A percentile compares a stretch with the other conserved stretches of the same genome.
These are phyloP conservation scores for Cheiracanthium punctorium DNA, from an alignment of 2,888 invertebrate genomes.

Conservation along the genomic window DNA sequence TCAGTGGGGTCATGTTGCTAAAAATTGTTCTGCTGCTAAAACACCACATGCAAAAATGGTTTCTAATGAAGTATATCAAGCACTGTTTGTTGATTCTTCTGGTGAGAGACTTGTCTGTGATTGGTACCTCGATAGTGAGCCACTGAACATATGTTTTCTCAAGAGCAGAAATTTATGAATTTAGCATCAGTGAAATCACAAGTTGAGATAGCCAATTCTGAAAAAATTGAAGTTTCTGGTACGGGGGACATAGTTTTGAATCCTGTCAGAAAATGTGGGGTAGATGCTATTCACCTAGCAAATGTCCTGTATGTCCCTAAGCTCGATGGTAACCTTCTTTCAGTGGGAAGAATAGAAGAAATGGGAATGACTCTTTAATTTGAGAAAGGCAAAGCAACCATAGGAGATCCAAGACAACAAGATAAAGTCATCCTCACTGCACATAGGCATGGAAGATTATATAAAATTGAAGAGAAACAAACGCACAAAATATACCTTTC, in stretches of 20 bases:
- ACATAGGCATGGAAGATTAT: not conserved
- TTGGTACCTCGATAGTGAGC: not conserved
- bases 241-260: not conserved
- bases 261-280: too few relatives aligned
- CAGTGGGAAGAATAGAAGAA: not conserved
- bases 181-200: not conserved
- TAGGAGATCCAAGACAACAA: not conserved
- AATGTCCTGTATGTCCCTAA: not conserved
- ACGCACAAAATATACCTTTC: not conserved
- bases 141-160: not conserved
- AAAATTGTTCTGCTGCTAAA: too few relatives aligned
- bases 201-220: not conserved
- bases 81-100: not conserved
- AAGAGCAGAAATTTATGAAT: not conserved
- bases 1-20: slow-evolving; percentile 9
- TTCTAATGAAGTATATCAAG: not conserved
- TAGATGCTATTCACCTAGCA: not conserved
- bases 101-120: not conserved
- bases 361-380: not conserved
- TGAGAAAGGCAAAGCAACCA: not conserved
- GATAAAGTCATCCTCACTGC: not conserved
- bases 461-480: not conserved
- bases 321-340: too few relatives aligned
- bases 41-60: not conserved
- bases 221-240: not conserved